A percentile compares a stretch with the other conserved stretches of the same genome.
Conservation (phyloP, 2,113 vertebrate species). For the Heterochromis multidens region DNA sequence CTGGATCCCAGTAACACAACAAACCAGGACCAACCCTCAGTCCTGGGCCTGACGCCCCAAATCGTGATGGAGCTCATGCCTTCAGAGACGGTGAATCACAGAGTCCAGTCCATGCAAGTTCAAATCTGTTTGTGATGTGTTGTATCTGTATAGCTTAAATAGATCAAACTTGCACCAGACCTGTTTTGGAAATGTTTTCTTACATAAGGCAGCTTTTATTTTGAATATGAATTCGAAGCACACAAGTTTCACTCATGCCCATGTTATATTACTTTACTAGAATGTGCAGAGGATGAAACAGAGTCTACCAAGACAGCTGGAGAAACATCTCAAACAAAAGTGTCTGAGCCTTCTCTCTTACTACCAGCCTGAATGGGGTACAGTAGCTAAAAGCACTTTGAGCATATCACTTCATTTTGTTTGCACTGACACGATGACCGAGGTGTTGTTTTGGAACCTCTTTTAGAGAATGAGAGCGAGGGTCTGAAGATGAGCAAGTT, state of each 20-base stretch:
- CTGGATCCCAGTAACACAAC: constrained; percentile 61
- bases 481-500: constrained; percentile 75
- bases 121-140: not conserved
- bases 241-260: fast-evolving
- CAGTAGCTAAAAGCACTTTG: not conserved
- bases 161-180: not conserved
- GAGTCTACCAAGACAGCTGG: constrained; percentile 72
- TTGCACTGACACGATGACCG: not conserved
- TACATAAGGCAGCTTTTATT: not conserved
- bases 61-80: constrained; percentile 78
- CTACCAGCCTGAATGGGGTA: constrained; percentile 82
- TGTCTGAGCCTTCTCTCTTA: constrained; percentile 79
- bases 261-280: constrained; percentile 46
- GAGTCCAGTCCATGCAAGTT: not conserved
- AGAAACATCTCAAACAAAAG: constrained; percentile 80
- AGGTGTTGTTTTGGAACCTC: not conserved
- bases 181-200: not conserved
- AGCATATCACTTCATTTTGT: fast-evolving
- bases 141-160: fast-evolving
- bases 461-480: constrained; percentile 77
- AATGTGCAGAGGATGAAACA: constrained; percentile 77
- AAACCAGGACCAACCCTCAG: constrained; percentile 33
- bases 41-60: constrained; percentile 73
- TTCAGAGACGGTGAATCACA: constrained; percentile 58
- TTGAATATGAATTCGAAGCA: not conserved